Evolutionary conservation across 1,140 invertebrate species (phyloP), one percentile per base, ranked within the genome.

Genomic region (Laodelphax striatellus): DNA sequence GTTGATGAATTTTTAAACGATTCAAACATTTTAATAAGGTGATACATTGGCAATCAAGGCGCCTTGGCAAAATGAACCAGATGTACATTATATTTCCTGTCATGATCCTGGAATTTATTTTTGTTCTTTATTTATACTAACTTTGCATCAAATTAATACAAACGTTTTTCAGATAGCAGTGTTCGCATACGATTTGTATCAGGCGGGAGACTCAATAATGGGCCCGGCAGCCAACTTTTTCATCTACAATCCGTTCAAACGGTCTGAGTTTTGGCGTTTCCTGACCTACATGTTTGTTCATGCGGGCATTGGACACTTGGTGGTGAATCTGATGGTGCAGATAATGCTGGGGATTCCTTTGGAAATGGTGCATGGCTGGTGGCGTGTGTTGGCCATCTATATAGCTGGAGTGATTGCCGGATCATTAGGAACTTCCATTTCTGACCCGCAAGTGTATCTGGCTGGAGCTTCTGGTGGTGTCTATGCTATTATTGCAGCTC

Each of bases 271-370:
- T 0, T 98, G 93, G 93, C 80, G 96, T 66, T 98, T 87, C 72
- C 53, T 97, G 9, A 90, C 90, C 1, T 98, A 98, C 71, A 97
- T 97, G 91, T 87, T 98, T 70, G 94, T 98, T 38, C 95, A 98
- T 75, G 86, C 94, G 60, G 87, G 90, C 22, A 79, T 81, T 31
- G 79, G 88, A 56, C 94, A 98, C 71, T 76, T 98, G n/a, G 74
- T 92, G 55, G 90, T 93, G 58, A 98, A 98, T 71, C 75, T 97
- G 14, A 71, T 94, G 16, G 91, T 97, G 50, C 95, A 98, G 76
- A 77, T 98, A 53, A 78, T 96, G 69, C 77, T 98, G 52, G 95
- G 95, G 2, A 82, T 97, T 19, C 92, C 93, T 0, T 71, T 98
- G 55, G 95, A 98, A 74, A 88, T 98, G 84, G 94, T 97, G 10